Evolutionary conservation across 1,140 invertebrate genomes (phyloP).

Genomic region (Coelopa frigida): DNA sequence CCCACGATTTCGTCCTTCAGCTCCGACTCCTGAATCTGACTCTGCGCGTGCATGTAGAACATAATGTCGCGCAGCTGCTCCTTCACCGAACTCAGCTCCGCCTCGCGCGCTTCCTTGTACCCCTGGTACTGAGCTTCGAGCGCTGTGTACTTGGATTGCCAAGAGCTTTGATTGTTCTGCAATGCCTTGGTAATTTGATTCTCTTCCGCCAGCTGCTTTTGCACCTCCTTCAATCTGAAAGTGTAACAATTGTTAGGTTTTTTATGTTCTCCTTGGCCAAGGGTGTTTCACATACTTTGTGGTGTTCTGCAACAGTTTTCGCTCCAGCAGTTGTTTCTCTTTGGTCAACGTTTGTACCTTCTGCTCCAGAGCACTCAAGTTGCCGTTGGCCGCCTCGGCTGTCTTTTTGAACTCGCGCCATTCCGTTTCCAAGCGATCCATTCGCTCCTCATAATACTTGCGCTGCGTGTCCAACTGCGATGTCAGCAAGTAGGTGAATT

Average conservation of each 20-base stretch:
- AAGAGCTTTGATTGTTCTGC: slow-evolving; percentile 66
- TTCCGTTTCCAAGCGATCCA: slow-evolving; percentile 54
- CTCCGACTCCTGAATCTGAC: slow-evolving; percentile 52
- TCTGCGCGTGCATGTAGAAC: slow-evolving; percentile 86
- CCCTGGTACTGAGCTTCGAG: slow-evolving; percentile 58
- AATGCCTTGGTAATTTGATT: slow-evolving; percentile 70
- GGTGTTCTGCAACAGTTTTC: slow-evolving; percentile 54
- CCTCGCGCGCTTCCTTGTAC: slow-evolving; percentile 66
- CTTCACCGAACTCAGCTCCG: slow-evolving; percentile 73
- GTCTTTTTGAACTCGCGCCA: slow-evolving; percentile 42
- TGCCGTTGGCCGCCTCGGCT: slow-evolving; percentile 44
- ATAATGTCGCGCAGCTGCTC: slow-evolving; percentile 93
- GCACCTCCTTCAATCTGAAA: slow-evolving; percentile 49
- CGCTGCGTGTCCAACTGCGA: slow-evolving; percentile 93
- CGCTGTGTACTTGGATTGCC: slow-evolving; percentile 62
- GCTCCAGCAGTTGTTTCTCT: slow-evolving; percentile 62
- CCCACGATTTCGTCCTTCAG: slow-evolving; percentile 61
- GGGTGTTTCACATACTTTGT: slow-evolving; percentile 47
- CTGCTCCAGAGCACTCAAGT: slow-evolving; percentile 49
- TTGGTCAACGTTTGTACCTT: slow-evolving; percentile 49
- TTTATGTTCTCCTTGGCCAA: not conserved
- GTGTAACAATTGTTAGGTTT: not conserved
- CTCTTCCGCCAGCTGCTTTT: slow-evolving; percentile 69
- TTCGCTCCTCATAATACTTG: slow-evolving; percentile 82
- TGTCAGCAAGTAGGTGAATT: slow-evolving; percentile 96